Evolutionary conservation across 1,140 invertebrate species (phyloP).

Genomic region (Rhagoletis pomonella): DNA sequence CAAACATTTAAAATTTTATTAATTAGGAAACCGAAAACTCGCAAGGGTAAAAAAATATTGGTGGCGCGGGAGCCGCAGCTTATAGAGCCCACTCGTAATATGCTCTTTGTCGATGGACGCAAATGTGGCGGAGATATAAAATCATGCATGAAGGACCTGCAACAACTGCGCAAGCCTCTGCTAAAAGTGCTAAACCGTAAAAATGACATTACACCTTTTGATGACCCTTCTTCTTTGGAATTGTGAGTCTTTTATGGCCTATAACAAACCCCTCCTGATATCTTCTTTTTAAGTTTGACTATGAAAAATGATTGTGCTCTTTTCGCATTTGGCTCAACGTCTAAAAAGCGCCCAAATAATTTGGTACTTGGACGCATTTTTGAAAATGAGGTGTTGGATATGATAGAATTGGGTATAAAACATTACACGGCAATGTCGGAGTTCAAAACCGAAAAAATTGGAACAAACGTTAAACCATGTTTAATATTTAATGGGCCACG

Average conservation of each 20-base stretch:
- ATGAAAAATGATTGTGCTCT: constrained; percentile 91
- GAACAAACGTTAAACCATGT: constrained; percentile 91
- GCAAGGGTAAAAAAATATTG: constrained; percentile 89
- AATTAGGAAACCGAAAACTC: constrained; percentile 87
- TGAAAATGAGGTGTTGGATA: constrained; percentile 93
- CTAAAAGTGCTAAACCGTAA: constrained; percentile 85
- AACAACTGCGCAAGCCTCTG: constrained; percentile 90
- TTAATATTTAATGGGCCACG: constrained; percentile 94
- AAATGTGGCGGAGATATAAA: constrained; percentile 86
- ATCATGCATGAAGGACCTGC: constrained; percentile 91
- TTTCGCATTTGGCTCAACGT: constrained; percentile 93
- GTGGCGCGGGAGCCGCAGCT: constrained; percentile 89
- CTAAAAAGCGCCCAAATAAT: constrained; percentile 96
- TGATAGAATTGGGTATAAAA: constrained; percentile 96
- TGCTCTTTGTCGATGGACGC: constrained; percentile 89
- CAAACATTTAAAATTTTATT: constrained; percentile 7
- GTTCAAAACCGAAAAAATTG: constrained; percentile 87
- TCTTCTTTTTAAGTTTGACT: constrained; percentile 77
- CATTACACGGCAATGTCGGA: constrained; percentile 86
- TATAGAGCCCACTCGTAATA: constrained; percentile 90
- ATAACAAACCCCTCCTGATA: not conserved
- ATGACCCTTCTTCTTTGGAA: constrained; percentile 88
- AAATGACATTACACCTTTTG: constrained; percentile 91
- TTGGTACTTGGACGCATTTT: constrained; percentile 92
- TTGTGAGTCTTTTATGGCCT: constrained; percentile 75